These are phyloP conservation scores for Sisyra terminalis DNA, from an alignment of 2,888 invertebrate genomes.

Conservation along the genomic window DNA sequence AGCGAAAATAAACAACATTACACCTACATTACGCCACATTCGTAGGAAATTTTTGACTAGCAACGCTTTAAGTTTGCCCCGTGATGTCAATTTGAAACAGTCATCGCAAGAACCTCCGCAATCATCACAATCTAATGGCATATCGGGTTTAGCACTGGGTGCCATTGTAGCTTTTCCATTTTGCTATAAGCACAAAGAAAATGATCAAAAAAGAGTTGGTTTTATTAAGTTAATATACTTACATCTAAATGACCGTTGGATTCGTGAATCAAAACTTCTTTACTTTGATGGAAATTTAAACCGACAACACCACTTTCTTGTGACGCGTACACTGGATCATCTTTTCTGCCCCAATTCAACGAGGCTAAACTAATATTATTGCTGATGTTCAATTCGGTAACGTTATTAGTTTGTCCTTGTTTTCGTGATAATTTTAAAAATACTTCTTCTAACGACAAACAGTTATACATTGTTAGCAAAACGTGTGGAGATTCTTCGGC, in stretches of 20 bases:
- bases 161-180: conserved; percentile 25
- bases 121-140: conserved; percentile 38
- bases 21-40: conserved; percentile 86
- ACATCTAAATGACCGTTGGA: conserved; percentile 49
- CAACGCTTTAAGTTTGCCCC: conserved; percentile 68
- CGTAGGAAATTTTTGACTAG: conserved; percentile 77
- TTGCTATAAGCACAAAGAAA: conserved; percentile 23
- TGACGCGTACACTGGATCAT: conserved; percentile 68
- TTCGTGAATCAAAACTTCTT: conserved; percentile 70
- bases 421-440: conserved; percentile 78
- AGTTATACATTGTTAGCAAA: conserved; percentile 67
- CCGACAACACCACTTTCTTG: conserved; percentile 79
- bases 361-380: conserved; percentile 68
- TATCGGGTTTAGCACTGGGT: conserved; percentile 25
- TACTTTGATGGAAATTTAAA: conserved; percentile 79
- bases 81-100: conserved; percentile 52
- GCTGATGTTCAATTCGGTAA: conserved; percentile 41
- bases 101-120: conserved; percentile 32
- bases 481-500: conserved; percentile 83
- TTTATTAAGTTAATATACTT: conserved; percentile 17
- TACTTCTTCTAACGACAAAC: conserved; percentile 76
- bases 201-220: too few species aligned
- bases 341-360: conserved; percentile 65
- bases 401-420: conserved; percentile 46
- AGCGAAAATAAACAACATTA: conserved; percentile 87